A percentile compares a stretch with the other conserved stretches of the same genome.
phyloP scores from a whole-genome alignment of 2,888 invertebrate species.

The Copidosoma aretas region DNA sequence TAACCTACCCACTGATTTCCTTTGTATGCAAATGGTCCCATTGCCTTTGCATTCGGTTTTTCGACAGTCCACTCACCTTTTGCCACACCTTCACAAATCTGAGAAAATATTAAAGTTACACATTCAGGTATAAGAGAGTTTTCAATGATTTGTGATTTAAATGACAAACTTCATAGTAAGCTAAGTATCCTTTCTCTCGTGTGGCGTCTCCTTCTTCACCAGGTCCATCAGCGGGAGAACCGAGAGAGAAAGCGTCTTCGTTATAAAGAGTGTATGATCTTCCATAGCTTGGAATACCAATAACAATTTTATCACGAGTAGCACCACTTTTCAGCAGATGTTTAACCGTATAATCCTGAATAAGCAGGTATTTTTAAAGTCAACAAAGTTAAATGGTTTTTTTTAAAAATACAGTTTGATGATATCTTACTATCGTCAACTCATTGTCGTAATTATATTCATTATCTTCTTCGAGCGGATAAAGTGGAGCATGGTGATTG shows the following conservation, averaged over 20 bases:
- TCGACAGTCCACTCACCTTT: constrained; percentile 83
- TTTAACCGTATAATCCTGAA: constrained; percentile 83
- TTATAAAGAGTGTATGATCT: constrained; percentile 89
- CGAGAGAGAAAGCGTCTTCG: constrained; percentile 83
- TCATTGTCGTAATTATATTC: constrained; percentile 89
- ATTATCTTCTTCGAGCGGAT: constrained; percentile 79
- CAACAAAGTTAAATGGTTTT: not conserved
- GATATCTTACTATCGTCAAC: constrained; percentile 80
- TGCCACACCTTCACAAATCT: constrained; percentile 86
- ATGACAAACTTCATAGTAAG: constrained; percentile 82
- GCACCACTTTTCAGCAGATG: constrained; percentile 83
- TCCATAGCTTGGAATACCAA: constrained; percentile 90
- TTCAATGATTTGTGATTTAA: not conserved
- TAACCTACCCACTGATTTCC: constrained; percentile 94
- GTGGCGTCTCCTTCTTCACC: constrained; percentile 91
- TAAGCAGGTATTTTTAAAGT: not conserved
- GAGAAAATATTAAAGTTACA: constrained; percentile 15
- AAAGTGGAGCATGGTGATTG: constrained; percentile 89
- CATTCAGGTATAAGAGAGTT: not conserved
- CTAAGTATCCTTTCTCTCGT: constrained; percentile 89
- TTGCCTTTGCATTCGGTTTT: constrained; percentile 79
- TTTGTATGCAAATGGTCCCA: constrained; percentile 89
- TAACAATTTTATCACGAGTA: constrained; percentile 77
- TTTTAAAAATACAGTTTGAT: not conserved
- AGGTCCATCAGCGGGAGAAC: constrained; percentile 87